phyloP scores from a whole-genome alignment of 37 sponge, comb jelly and placozoan genomes.

The Agelas oroides region DNA sequence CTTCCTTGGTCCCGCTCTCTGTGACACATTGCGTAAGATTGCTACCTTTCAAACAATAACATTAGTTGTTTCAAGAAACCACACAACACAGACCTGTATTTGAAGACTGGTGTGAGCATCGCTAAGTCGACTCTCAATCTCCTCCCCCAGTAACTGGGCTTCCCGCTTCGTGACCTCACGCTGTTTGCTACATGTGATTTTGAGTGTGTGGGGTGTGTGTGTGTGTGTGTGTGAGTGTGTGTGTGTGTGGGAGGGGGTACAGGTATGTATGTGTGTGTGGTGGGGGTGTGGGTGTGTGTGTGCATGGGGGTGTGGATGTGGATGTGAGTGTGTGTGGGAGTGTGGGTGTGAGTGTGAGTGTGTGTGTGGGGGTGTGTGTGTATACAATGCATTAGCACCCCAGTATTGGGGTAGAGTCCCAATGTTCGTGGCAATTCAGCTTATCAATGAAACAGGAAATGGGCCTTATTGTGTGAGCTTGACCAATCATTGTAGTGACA shows the following conservation, averaged over 20 bases:
- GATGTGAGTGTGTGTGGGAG: not conserved
- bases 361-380: not conserved
- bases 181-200: slow-evolving; percentile 45
- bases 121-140: slow-evolving; percentile 55
- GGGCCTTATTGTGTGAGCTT: too few species aligned
- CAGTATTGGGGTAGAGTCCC: too few species aligned
- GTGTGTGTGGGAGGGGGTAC: not conserved
- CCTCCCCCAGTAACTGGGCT: slow-evolving; percentile 54
- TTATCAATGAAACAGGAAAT: too few species aligned
- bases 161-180: slow-evolving; percentile 51
- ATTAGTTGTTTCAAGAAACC: too few species aligned
- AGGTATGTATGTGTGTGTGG: not conserved
- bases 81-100: slow-evolving; percentile 31
- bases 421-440: too few species aligned
- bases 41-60: too few species aligned
- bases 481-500: too few species aligned
- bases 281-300: not conserved
- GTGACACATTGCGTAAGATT: too few species aligned
- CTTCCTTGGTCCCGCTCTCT: too few species aligned
- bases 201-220: not conserved
- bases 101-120: slow-evolving; percentile 47
- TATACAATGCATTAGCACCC: too few species aligned
- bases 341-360: not conserved
- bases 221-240: slow-evolving; percentile 38
- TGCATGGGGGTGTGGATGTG: not conserved